phyloP scores from a whole-genome alignment of 1,140 invertebrate species.

The Nomia melanderi region DNA sequence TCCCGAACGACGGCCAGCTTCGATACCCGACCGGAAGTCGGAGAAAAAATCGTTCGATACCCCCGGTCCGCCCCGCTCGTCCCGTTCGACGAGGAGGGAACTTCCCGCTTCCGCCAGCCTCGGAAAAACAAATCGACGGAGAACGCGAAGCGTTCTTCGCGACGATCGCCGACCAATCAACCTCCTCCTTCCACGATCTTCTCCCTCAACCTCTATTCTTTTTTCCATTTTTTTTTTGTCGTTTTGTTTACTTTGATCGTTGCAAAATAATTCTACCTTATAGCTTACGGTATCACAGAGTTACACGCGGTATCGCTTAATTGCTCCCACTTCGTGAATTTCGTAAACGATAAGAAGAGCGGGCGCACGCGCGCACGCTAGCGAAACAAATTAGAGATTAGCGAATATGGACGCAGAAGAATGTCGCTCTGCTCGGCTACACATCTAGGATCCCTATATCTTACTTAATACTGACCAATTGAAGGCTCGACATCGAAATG shows the following conservation, averaged over 20 bases:
- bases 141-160: slow-evolving; percentile 51
- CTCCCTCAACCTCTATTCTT: neutral
- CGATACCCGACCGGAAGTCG: neutral
- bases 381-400: slow-evolving; percentile 7
- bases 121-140: slow-evolving; percentile 31
- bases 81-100: slow-evolving; percentile 9
- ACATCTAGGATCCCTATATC: neutral
- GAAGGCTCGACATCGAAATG: too few relatives aligned
- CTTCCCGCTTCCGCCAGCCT: neutral
- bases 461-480: slow-evolving; percentile 35
- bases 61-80: neutral
- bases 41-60: neutral
- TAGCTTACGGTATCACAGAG: slow-evolving; percentile 79
- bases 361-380: neutral
- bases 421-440: slow-evolving; percentile 29
- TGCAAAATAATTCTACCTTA: slow-evolving; percentile 79
- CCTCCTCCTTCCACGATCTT: neutral
- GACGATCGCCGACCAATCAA: slow-evolving; percentile 17
- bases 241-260: slow-evolving; percentile 53
- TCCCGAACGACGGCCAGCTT: neutral
- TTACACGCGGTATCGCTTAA: slow-evolving; percentile 76
- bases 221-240: slow-evolving; percentile 10
- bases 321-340: slow-evolving; percentile 68
- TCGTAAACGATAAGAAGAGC: slow-evolving; percentile 48
- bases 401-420: slow-evolving; percentile 38